phyloP scores from a whole-genome alignment of 2,113 vertebrate species.

The Hassar affinis region DNA sequence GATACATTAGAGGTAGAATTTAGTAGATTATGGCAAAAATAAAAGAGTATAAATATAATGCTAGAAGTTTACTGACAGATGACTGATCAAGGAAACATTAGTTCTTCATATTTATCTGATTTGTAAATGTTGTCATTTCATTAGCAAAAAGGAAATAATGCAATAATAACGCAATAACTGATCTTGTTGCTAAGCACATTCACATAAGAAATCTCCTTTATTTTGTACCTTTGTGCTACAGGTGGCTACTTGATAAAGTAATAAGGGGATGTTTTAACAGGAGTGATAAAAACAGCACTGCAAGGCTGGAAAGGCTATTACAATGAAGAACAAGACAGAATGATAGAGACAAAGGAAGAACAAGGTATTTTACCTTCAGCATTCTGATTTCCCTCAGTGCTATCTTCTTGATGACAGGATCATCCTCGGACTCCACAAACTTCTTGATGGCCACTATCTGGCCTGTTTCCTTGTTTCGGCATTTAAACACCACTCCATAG shows the following conservation, averaged over 20 bases:
- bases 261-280: background rate
- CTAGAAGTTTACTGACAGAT: background rate
- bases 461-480: conserved; percentile 85
- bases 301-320: background rate
- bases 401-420: conserved; percentile 91
- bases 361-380: conserved; percentile 80
- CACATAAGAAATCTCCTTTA: background rate
- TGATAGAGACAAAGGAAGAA: background rate
- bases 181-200: background rate
- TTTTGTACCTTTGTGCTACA: background rate
- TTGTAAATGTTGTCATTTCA: background rate
- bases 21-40: background rate
- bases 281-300: background rate
- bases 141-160: background rate
- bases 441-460: conserved; percentile 94
- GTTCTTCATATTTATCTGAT: background rate
- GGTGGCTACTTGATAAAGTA: background rate
- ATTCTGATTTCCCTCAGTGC: conserved; percentile 90
- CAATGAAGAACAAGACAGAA: background rate
- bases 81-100: background rate
- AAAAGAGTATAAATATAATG: background rate
- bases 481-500: conserved; percentile 95
- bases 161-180: background rate
- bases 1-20: background rate
- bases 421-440: conserved; percentile 93